Evolutionary conservation across 1,140 invertebrate genomes (phyloP), one percentile per base, ranked within the genome.

Genomic region (Anoplophora glabripennis): DNA sequence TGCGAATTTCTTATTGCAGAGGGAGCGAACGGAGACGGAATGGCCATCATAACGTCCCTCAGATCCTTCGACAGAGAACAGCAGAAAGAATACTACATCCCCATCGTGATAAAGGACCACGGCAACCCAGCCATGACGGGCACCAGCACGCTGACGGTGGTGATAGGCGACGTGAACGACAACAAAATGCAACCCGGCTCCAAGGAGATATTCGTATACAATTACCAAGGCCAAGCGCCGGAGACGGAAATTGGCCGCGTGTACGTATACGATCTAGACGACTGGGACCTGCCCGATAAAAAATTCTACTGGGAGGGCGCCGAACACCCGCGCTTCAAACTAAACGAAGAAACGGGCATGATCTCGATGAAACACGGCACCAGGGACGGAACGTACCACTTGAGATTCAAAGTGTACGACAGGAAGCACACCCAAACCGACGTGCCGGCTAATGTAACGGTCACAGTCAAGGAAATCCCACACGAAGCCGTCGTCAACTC

Each of bases 241-340:
- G 89, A 95, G 65, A 94, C 93, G 0, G 90, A 92, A 75, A 94
- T 99, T 61, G 96, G 96, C 18, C 81, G 93, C 59, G 95, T 98
- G 1, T 96, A 98, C 75, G 94, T 97, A 0, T 93, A 94, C 74
- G 96, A 99, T 79, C 78, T 94, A 41, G 96, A 99, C 76, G 96
- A 98, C 73, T 98, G 94, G 95, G 96, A 99, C 81, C 75, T 96
- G 59, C 90, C 92, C 0, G 95, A 98, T 73, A 99, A 99, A 73
- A 94, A 93, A 69, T 99, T 97, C 80, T 94, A 93, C 67, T 96
- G 93, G 91, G 90, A 93, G 71, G 82, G 83, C 41, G 77, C 84
- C 46, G 91, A 92, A 72, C 85, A 92, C 77, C 86, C 89, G 3
- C 84, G 89, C 64, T 96, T 96, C 72, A 90, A 87, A 52, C 75